Evolutionary conservation across 35 echinoderm and acorn worm species (phyloP), one percentile per base, ranked within the genome.

Genomic region (Holothuria glaberrima): DNA sequence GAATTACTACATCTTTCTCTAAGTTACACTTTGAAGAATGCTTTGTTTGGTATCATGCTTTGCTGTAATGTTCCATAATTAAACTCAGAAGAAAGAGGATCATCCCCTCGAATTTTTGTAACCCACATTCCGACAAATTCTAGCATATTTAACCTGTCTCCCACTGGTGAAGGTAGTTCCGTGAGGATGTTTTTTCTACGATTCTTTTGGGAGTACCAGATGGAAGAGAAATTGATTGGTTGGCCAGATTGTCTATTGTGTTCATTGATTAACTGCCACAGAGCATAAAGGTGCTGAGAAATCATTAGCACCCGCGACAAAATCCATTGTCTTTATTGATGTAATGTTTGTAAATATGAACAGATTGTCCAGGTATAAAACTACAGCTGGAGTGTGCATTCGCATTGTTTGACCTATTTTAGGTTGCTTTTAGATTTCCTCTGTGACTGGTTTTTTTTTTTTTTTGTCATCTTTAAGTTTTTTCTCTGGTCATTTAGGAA

Each of bases 311-410:
- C 31, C 29, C 22, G 74, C 50, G 74, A 48, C 74, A 78, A 78
- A 78, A 78, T 78, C 74, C 74, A 78, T 78, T 78, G 74, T 78
- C 50, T 78, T 78, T 78, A 78, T 78, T 78, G 74, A 78, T 50
- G 74, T 0, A 78, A 78, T 78, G 74, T 78, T 78, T 78, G 74
- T 48, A 22, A 48, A 48, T 48, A 78, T 78, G 22, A 78, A 78
- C 14, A 5, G 74, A 48, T 78, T 38, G 9, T 50, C 7, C 21
- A 22, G 41, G 33, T 78, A 26, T 33, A 48, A 33, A 22, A 26
- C 50, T 52, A 25, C 7, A n/a, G 38, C 21, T n/a, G 24, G 38
- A 48, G 44, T 78, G 12, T 22, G 35, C 41, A 50, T 78, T 78
- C 38, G 44, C 74, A 48, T 48, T 7, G 21, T 24, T 21, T 78